Evolutionary conservation across 1,140 invertebrate genomes (phyloP), one percentile per base, ranked within the genome.

Genomic region (Atta cephalotes): DNA sequence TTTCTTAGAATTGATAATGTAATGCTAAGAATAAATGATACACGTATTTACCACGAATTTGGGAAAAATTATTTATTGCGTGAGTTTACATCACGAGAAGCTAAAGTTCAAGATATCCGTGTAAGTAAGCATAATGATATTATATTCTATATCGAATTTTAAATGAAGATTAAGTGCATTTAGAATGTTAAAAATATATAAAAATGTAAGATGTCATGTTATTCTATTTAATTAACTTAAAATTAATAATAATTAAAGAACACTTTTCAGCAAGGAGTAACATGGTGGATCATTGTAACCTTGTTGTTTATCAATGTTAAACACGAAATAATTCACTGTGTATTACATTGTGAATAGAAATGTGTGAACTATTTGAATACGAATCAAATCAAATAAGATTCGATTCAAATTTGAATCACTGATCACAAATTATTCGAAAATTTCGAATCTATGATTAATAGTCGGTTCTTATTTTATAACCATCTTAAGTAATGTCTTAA

Each of bases 1-100:
- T 99, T 99, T 94, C 95, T 99, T 76, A 96, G 99, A 93, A 98
- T 99, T 6, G 99, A 99, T 94, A 97, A 98, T 92, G 98, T 99
- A 0, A 95, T 99, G 92, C 96, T 99, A 0, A 96, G 98, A 86
- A 96, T 99, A 25, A 97, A 98, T 93, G 99, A 99, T 95, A 99
- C 99, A 0, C 96, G 99, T 88, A 96, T 99, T 90, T 98, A 98
- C 94, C 97, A 98, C 93, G 97, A 99, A 94, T 96, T 97, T 62
- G 96, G 96, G 28, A 96, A 97, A 28, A 94, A 97, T 89, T 98
- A 97, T 94, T 95, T 98, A 31, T 92, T 98, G 10, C 96, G 97
- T 89, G 98, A 98, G 93, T 98, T 96, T 87, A 98, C 97, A 25
- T 96, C 96, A 21, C 96, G 97, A 89, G 97, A 98, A 95, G 96